Conservation (phyloP, 2,113 vertebrate species). For the Pseudopodoces humilis region DNA sequence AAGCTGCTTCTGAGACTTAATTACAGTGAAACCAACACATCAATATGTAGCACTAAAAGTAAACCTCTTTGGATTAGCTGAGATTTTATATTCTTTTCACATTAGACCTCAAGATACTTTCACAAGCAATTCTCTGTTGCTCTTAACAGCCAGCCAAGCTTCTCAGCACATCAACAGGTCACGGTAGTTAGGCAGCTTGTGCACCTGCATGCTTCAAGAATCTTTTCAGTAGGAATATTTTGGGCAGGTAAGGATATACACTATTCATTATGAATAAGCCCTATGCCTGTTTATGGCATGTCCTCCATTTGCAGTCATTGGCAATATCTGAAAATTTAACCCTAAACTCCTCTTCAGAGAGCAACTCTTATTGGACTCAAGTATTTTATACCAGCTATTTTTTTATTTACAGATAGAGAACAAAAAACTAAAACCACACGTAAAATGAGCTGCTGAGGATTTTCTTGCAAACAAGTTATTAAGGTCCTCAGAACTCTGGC, state of each 20-base stretch:
- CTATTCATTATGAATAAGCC: background rate
- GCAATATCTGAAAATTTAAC: background rate
- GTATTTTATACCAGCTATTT: background rate
- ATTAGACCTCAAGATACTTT: background rate
- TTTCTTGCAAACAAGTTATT: background rate
- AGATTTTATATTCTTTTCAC: slow-evolving; percentile 3
- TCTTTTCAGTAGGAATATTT: background rate
- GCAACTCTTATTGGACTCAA: background rate
- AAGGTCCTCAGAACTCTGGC: background rate
- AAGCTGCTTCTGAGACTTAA: background rate
- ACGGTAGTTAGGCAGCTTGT: background rate
- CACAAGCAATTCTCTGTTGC: background rate
- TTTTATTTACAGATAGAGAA: background rate
- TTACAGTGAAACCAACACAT: background rate
- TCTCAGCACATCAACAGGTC: background rate
- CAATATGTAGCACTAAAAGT: background rate
- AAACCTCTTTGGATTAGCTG: background rate
- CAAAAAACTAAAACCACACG: background rate
- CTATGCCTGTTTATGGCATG: background rate
- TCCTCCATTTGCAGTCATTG: background rate
- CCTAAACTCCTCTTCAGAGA: background rate
- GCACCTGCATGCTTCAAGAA: background rate
- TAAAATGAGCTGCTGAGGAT: background rate
- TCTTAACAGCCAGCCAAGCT: background rate
- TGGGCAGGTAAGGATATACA: background rate